phyloP scores from a whole-genome alignment of 2,888 invertebrate species.

The Cataglyphis albicans region DNA sequence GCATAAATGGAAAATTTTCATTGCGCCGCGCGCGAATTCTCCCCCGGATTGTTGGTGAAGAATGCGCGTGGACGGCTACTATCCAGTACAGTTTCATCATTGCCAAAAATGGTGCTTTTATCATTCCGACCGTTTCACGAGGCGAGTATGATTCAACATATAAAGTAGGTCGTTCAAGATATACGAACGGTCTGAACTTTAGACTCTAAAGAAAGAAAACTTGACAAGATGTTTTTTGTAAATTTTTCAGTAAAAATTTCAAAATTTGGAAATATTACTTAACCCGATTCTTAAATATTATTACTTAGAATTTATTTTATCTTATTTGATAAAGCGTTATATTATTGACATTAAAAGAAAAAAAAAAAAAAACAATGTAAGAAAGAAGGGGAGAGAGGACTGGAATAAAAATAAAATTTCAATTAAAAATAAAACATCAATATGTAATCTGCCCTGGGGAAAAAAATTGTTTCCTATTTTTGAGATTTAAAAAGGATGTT shows the following conservation, averaged over 20 bases:
- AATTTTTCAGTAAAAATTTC: background rate
- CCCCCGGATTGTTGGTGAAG: slow-evolving; percentile 32
- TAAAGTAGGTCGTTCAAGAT: slow-evolving; percentile 17
- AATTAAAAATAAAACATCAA: background rate
- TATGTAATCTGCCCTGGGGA: background rate
- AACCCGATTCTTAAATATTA: too few relatives aligned
- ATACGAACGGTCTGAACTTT: background rate
- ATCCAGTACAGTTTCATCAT: slow-evolving; percentile 46
- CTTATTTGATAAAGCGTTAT: background rate
- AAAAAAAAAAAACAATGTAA: background rate
- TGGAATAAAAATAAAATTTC: background rate
- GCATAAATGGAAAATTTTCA: slow-evolving; percentile 58
- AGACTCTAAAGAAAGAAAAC: background rate
- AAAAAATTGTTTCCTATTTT: slow-evolving; percentile 11
- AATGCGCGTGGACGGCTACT: slow-evolving; percentile 53
- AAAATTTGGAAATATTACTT: background rate
- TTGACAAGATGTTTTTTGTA: background rate
- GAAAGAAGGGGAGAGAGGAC: background rate
- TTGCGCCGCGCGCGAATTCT: slow-evolving; percentile 31
- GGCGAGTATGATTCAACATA: slow-evolving; percentile 21
- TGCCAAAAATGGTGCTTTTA: slow-evolving; percentile 19
- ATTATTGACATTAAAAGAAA: background rate
- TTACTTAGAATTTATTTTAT: background rate
- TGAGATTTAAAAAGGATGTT: background rate
- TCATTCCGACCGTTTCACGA: slow-evolving; percentile 7